Base-by-base conservation (phyloP, 2,888 invertebrate genomes). In the Chrysolina haemoptera region DNA sequence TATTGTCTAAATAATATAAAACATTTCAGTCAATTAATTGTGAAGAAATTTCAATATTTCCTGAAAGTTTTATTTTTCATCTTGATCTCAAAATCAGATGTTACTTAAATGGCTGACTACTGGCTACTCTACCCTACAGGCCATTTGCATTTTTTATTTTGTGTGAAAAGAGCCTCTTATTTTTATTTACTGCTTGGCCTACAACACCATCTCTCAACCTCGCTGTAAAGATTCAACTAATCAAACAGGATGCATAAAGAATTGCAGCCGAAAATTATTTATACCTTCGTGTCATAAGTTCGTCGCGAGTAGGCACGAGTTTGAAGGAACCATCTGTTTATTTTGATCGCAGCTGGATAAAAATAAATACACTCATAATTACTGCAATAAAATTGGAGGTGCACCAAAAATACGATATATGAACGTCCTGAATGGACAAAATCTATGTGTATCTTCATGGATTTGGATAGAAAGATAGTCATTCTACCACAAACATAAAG, bases 291-390 rank as follows among this genome's bases (percentile, higher is more conserved):
- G n/a, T 8, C 68, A 46, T 68, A 66, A 14, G 62, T 14, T 66
- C 53, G 18, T 66, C 53, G 18, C 40, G 22, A 63, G 16, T 43
- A 18, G 62, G 67, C 67, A 62, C 67, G 63, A 63, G 50, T 20
- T 41, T 41, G 50, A 41, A 59, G 14, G 22, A 67, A 46, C 67
- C 71, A 68, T 71, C 70, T 62, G 73, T 55, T 75, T 75, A 75
- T 75, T 73, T 73, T 70, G 70, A 72, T 67, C 63, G 18, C 50
- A 20, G 65, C 48, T 27, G 48, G 71, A 73, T 75, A 55, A 75
- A 77, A 77, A 77, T 77, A 77, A 77, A 77, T 73, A 77, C 22
- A 16, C 53, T 62, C 69, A 73, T 77, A 77, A 77, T 77, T 75
- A 73, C 75, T 35, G n/a, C 40, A 71, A 62, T 67, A 66, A 71